Base-by-base conservation (phyloP, 2,113 vertebrate genomes). In the Vombatus ursinus region DNA sequence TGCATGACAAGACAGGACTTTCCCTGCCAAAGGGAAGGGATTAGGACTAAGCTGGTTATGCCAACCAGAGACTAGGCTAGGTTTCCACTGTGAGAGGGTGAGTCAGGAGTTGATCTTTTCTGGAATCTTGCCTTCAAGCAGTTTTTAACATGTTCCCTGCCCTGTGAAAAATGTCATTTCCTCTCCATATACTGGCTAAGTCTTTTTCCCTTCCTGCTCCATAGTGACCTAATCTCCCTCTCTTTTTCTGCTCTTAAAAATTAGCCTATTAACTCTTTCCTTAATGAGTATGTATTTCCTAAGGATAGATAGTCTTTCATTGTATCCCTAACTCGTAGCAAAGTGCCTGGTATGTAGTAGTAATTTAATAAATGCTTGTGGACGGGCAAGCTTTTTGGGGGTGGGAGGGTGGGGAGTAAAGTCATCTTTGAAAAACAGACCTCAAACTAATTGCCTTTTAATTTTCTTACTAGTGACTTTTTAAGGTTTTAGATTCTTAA, bases 1-100 rank as follows among this genome's bases (percentile, higher is more conserved):
- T 61, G 54, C 90, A 24, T 14, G 28, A 90, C 9, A 10, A 10
- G 48, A n/a, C 92, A 31, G 10, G 92, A 84, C 11, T 47, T 25
- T 91, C 77, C n/a, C 89, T 77, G 37, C 50, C 84, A 90, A 52
- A 93, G 51, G 44, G 47, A 25, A 68, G 51, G n/a, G n/a, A 89
- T 90, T 93, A 84, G 50, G 68, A 25, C 11, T 26, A 3, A 16
- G 89, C 50, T 50, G 31, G 57, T n/a, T 50, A 2, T 10, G 49
- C n/a, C 19, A 90, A 26, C 44, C 22, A 47, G 51, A 4, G 14
- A 48, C 44, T 24, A 48, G 44, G 44, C 51, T 44, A 52, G 50
- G 93, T 93, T 84, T 93, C 25, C 11, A n/a, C 10, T 14, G 68
- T 19, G 92, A 93, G 61, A 90, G 26, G 84, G 77, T 93, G 68